Conservation (phyloP, 2,888 invertebrate genomes). For the Sarcophaga variegata region DNA sequence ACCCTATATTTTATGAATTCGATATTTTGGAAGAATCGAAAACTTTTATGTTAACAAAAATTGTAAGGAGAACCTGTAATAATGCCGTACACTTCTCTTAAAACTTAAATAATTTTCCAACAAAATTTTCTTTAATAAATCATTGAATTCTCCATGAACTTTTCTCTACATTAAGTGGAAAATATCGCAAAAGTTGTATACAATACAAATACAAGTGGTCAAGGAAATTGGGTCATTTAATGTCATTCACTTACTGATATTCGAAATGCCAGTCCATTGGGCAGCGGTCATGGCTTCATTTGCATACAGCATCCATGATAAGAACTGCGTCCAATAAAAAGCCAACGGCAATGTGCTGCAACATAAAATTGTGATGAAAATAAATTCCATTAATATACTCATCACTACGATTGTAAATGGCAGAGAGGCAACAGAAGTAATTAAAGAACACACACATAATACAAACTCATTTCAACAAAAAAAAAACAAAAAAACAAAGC, state of each 20-base stretch:
- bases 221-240: background rate
- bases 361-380: constrained; percentile 41
- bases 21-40: too few species aligned
- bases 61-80: too few species aligned
- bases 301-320: constrained; percentile 94
- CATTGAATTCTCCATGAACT: too few species aligned
- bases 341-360: constrained; percentile 87
- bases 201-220: background rate
- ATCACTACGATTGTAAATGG: background rate
- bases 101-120: too few species aligned
- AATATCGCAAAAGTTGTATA: too few species aligned
- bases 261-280: constrained; percentile 89
- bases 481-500: background rate
- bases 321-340: constrained; percentile 89
- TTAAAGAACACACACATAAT: constrained; percentile 9
- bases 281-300: constrained; percentile 91
- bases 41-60: too few species aligned
- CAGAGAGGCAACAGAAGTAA: background rate
- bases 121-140: too few species aligned
- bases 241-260: constrained; percentile 77
- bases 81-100: too few species aligned
- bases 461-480: background rate
- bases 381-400: background rate
- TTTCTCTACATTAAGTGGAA: too few species aligned
- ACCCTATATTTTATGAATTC: too few species aligned